Percentiles rank a stretch among this genome's conserved stretches.
phyloP scores from a whole-genome alignment of 1,140 invertebrate species.

The Leptinotarsa undecemlineata region DNA sequence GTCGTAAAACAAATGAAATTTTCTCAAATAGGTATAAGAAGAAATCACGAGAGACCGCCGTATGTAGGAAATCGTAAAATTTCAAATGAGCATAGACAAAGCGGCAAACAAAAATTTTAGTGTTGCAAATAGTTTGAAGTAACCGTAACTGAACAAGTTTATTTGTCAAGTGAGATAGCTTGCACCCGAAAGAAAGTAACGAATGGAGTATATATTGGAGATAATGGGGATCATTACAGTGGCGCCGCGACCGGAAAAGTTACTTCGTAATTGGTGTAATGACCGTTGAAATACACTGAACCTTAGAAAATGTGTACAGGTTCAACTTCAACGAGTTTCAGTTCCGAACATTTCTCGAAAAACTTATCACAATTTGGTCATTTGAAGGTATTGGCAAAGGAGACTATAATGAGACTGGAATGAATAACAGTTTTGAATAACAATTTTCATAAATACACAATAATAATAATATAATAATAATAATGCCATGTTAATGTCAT shows the following conservation, averaged over 20 bases:
- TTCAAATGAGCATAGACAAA: conserved; percentile 5
- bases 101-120: neutral
- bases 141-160: neutral
- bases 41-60: neutral
- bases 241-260: neutral
- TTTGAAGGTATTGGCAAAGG: too few relatives aligned
- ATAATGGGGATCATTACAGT: neutral
- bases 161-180: neutral
- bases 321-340: too few relatives aligned
- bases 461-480: too few relatives aligned
- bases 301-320: too few relatives aligned
- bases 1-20: conserved; percentile 24
- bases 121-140: neutral
- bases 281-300: too few relatives aligned
- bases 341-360: too few relatives aligned
- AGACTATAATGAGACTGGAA: too few relatives aligned
- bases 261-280: too few relatives aligned
- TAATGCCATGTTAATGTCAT: too few relatives aligned
- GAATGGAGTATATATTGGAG: neutral
- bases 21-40: conserved; percentile 6
- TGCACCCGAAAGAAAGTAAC: neutral
- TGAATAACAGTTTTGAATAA: too few relatives aligned
- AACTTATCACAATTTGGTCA: too few relatives aligned
- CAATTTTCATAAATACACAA: too few relatives aligned
- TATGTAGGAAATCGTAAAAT: conserved; percentile 17